These are phyloP conservation scores for Philotrypesis tridentata DNA, from an alignment of 1,140 invertebrate genomes.

Conservation along the genomic window DNA sequence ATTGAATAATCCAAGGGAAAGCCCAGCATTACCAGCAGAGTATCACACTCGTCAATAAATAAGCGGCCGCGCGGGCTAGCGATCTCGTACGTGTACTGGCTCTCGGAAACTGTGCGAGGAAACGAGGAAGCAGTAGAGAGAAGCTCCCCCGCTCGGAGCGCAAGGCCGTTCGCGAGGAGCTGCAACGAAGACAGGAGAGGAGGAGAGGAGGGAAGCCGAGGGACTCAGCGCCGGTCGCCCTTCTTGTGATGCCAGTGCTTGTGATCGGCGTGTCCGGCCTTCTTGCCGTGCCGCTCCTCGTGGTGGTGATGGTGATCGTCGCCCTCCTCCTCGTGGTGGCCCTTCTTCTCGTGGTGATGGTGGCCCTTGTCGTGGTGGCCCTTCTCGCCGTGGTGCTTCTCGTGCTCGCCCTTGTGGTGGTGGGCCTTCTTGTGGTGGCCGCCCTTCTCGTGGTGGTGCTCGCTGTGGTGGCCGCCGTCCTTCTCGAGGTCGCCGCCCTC, in stretches of 20 bases:
- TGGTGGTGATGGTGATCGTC: slow-evolving; percentile 58
- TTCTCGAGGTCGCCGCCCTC: slow-evolving; percentile 70
- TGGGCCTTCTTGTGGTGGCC: slow-evolving; percentile 72
- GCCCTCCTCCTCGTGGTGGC: slow-evolving; percentile 74
- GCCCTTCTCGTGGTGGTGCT: slow-evolving; percentile 66
- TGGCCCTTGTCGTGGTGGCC: slow-evolving; percentile 76
- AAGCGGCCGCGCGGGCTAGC: too few species aligned
- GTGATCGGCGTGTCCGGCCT: slow-evolving; percentile 62
- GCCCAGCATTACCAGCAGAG: too few species aligned
- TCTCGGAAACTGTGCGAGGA: too few species aligned
- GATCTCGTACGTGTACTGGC: too few species aligned
- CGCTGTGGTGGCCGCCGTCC: slow-evolving; percentile 65
- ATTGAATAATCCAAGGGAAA: not conserved
- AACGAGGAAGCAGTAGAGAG: too few species aligned
- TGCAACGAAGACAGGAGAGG: too few species aligned
- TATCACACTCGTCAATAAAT: too few species aligned
- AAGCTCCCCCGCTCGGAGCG: too few species aligned
- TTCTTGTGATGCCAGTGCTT: slow-evolving; percentile 47
- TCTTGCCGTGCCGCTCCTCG: slow-evolving; percentile 71
- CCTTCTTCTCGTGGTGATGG: slow-evolving; percentile 74
- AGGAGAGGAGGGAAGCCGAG: not conserved
- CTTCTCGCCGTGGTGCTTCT: slow-evolving; percentile 76
- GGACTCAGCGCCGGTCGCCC: not conserved
- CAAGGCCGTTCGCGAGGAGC: too few species aligned
- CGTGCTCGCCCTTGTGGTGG: slow-evolving; percentile 71